These are phyloP conservation scores for Corapipo altera DNA, from an alignment of 2,113 vertebrate genomes.

Conservation along the genomic window DNA sequence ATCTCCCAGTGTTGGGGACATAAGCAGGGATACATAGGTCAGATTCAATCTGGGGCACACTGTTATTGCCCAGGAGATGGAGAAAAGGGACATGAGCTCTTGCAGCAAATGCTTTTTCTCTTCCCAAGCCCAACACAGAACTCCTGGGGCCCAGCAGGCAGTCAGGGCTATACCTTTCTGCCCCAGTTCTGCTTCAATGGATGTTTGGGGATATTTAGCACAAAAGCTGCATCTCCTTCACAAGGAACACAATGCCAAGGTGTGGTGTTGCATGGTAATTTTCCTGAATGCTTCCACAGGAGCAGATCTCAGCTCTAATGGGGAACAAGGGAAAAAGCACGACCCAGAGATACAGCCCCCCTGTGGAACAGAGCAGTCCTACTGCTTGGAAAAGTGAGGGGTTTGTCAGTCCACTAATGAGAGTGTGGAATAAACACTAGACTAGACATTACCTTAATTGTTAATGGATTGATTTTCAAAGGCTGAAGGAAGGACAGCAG, in stretches of 20 bases:
- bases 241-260: neutral
- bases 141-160: neutral
- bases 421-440: neutral
- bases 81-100: neutral
- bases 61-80: neutral
- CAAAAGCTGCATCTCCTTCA: neutral
- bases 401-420: neutral
- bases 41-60: neutral
- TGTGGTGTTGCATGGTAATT: neutral
- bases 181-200: neutral
- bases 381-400: neutral
- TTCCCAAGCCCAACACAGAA: neutral
- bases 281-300: neutral
- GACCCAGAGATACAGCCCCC: neutral
- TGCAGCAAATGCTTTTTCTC: neutral
- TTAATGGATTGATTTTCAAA: conserved; percentile 40
- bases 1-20: neutral
- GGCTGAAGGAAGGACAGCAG: conserved; percentile 30
- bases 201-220: neutral
- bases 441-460: conserved; percentile 30
- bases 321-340: neutral
- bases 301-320: neutral
- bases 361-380: neutral
- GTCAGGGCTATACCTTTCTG: neutral
- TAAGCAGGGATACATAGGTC: accelerated